A percentile compares a stretch with the other conserved stretches of the same genome.
phyloP scores from a whole-genome alignment of 2,113 vertebrate species.

The Corythornis cristatus region DNA sequence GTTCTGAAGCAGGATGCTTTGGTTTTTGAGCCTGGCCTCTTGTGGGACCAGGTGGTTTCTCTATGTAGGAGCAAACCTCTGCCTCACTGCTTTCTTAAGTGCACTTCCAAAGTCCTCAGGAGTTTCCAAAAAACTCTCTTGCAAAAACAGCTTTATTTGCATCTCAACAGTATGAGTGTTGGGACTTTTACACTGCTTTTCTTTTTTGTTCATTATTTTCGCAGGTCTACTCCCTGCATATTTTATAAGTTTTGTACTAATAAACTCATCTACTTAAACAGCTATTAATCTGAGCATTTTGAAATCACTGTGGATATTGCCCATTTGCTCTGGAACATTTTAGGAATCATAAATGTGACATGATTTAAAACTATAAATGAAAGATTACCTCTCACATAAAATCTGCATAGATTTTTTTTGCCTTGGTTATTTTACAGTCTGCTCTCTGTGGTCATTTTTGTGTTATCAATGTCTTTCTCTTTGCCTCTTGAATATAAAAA shows the following conservation, averaged over 20 bases:
- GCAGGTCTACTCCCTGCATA: background rate
- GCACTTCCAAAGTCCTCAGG: background rate
- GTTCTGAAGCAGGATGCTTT: background rate
- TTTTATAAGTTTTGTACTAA: conserved; percentile 1
- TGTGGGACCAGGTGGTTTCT: background rate
- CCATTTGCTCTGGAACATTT: background rate
- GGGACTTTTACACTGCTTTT: background rate
- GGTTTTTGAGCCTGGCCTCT: background rate
- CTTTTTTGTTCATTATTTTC: background rate
- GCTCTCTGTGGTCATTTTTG: conserved; percentile 15
- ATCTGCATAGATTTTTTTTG: background rate
- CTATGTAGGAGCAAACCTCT: background rate
- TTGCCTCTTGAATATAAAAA: conserved; percentile 25
- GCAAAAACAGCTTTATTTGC: background rate
- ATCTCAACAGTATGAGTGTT: background rate
- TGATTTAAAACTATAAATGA: background rate
- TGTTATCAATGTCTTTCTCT: conserved; percentile 12
- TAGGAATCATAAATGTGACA: background rate
- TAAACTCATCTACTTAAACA: background rate
- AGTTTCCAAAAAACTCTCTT: background rate
- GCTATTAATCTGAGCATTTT: background rate
- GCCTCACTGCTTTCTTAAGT: background rate
- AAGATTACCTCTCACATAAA: background rate
- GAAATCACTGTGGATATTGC: background rate
- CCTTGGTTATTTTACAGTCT: background rate